These are phyloP conservation scores for Chinchilla lanigera DNA, from an alignment of 2,113 vertebrate species.

Conservation along the genomic window DNA sequence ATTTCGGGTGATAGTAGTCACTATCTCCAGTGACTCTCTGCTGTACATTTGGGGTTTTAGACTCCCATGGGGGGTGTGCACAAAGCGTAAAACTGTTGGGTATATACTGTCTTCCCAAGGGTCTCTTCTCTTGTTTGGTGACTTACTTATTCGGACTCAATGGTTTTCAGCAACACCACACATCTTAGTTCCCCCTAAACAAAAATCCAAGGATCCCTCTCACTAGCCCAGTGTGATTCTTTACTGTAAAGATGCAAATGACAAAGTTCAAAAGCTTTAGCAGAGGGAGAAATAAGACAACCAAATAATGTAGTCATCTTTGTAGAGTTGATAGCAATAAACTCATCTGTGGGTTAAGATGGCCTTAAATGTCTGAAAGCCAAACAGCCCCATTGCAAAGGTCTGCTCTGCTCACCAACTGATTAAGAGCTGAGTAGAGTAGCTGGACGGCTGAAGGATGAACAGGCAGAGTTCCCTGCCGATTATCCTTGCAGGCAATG, in stretches of 20 bases:
- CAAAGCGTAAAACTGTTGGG: background rate
- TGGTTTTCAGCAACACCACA: background rate
- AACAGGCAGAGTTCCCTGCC: background rate
- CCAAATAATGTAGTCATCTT: background rate
- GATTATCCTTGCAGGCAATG: no score
- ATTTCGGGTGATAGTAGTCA: background rate
- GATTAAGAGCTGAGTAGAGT: no score
- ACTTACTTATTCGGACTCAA: background rate
- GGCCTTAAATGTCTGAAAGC: background rate
- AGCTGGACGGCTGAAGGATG: background rate
- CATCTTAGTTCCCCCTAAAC: background rate
- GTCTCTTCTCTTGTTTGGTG: background rate
- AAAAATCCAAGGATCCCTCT: background rate
- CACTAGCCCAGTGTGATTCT: background rate
- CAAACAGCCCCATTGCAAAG: no score
- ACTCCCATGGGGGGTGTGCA: background rate
- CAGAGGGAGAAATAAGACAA: background rate
- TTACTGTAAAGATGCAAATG: background rate
- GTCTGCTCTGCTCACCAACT: background rate
- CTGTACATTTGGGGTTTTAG: background rate
- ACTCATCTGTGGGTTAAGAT: background rate
- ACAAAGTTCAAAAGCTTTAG: background rate
- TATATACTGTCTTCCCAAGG: background rate
- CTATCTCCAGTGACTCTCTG: background rate
- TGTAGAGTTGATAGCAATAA: background rate